phyloP scores from a whole-genome alignment of 2,888 invertebrate genomes.

The Chymomyza fuscimana region DNA sequence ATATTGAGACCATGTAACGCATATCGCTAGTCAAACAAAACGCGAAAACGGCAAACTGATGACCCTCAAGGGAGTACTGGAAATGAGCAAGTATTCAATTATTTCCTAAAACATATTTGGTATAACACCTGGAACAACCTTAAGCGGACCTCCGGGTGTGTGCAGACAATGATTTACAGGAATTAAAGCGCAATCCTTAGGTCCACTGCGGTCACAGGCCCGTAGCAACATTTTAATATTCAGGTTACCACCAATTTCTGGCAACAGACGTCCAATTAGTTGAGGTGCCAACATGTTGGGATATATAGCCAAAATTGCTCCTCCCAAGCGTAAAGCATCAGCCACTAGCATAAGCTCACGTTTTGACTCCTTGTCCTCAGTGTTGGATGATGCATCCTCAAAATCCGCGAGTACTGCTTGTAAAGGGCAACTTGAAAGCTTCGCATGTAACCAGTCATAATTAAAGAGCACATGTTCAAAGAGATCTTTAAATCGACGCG shows the following conservation, averaged over 20 bases:
- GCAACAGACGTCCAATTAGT: constrained; percentile 93
- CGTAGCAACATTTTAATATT: constrained; percentile 92
- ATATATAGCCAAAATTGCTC: constrained; percentile 93
- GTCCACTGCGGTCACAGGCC: constrained; percentile 94
- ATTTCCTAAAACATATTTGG: constrained; percentile 25
- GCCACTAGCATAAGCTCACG: constrained; percentile 93
- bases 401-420: constrained; percentile 97
- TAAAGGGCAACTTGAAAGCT: constrained; percentile 95
- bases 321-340: constrained; percentile 94
- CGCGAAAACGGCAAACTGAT: constrained; percentile 97
- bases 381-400: constrained; percentile 92
- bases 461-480: constrained; percentile 96
- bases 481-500: constrained; percentile 93
- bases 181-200: constrained; percentile 92
- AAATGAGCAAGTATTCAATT: constrained; percentile 33
- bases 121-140: constrained; percentile 81
- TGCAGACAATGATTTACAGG: constrained; percentile 97
- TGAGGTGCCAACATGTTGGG: constrained; percentile 98
- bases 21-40: constrained; percentile 93
- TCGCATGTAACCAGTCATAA: constrained; percentile 98
- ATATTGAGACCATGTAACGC: constrained; percentile 96
- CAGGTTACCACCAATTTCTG: constrained; percentile 90
- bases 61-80: constrained; percentile 97
- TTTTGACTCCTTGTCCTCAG: constrained; percentile 88
- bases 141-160: constrained; percentile 98